Percentiles rank a stretch among this genome's conserved stretches.
phyloP scores from a whole-genome alignment of 2,888 invertebrate species.

The Oscheius myriophilus region DNA sequence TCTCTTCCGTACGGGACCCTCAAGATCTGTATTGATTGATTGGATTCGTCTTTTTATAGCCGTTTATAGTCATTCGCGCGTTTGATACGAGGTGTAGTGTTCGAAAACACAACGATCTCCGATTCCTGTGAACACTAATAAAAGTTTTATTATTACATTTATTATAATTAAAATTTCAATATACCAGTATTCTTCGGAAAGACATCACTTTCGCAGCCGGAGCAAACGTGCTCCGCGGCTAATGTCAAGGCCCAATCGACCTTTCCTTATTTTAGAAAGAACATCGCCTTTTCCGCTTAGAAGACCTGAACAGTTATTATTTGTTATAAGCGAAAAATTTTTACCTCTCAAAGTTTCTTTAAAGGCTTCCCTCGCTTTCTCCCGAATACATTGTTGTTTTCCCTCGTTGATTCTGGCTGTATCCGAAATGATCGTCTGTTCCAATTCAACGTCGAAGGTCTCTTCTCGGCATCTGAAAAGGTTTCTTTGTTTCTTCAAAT shows the following conservation, averaged over 20 bases:
- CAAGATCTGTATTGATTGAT: conserved; percentile 18
- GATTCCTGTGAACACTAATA: not conserved
- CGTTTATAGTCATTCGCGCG: not conserved
- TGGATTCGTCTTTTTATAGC: conserved; percentile 17
- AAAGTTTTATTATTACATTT: conserved; percentile 24
- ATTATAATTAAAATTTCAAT: conserved; percentile 5
- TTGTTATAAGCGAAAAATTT: too few relatives aligned
- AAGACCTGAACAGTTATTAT: conserved; percentile 11
- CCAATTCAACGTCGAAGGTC: conserved; percentile 48
- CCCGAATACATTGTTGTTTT: conserved; percentile 51
- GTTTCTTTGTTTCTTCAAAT: not conserved
- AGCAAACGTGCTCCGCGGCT: conserved; percentile 44
- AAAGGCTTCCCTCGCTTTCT: conserved; percentile 50
- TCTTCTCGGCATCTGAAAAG: conserved; percentile 54
- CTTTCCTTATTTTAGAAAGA: conserved; percentile 31
- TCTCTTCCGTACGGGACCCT: conserved; percentile 22
- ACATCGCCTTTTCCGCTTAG: conserved; percentile 9
- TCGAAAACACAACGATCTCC: conserved; percentile 22
- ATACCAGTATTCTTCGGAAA: conserved; percentile 33
- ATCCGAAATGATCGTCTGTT: conserved; percentile 49
- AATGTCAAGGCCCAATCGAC: conserved; percentile 44
- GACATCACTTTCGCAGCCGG: conserved; percentile 7
- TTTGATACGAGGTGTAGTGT: not conserved
- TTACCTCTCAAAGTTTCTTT: conserved; percentile 32
- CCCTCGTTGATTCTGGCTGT: conserved; percentile 56